Base-by-base conservation (phyloP, 2,888 invertebrate genomes). In the Drosophila ezoana region DNA sequence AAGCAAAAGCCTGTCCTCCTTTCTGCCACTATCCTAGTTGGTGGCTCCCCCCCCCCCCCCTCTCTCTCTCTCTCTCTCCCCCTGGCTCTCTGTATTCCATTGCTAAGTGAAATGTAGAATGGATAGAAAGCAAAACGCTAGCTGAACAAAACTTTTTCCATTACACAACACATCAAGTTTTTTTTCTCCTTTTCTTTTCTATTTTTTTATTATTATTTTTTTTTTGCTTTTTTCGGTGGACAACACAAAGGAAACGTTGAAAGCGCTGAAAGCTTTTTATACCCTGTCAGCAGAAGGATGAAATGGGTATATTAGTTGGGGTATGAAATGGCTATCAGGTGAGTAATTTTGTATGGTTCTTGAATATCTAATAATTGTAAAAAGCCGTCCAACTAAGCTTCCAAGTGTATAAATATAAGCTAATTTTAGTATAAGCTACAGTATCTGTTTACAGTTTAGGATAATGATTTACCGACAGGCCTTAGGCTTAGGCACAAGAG, bases 161-260 rank as follows among this genome's bases (percentile, higher is more conserved):
- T 83, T 83, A 83, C 83, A 83, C 87, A 83, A 86, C 87, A 79
- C 77, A 83, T 79, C 84, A 86, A 86, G 83, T 79, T 86, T 86
- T 72, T 77, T 72, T 80, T 62, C 32, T 54, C 48, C 60, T 53
- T 62, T 60, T 35, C 51, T 51, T 64, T 51, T 59, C 51, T 63
- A 58, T 73, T 62, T 53, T 64, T 45, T 64, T 64, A 23, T 45
- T 64, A 28, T 28, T 28, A 8, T 28, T 28, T 6, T 70, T 74
- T 66, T 62, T 51, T 59, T 64, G 56, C 48, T 78, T 81, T 64
- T 79, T 80, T 83, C 45, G 79, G 79, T 81, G 68, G 65, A 65
- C 76, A 79, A 53, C 76, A 82, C 82, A 83, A 83, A 81, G 87
- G 83, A 80, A 73, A 78, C 77, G 83, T 83, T 78, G 84, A 83